Base-by-base conservation (phyloP, 2,797 vertebrate genomes). In the Acipenser oxyrinchus region DNA sequence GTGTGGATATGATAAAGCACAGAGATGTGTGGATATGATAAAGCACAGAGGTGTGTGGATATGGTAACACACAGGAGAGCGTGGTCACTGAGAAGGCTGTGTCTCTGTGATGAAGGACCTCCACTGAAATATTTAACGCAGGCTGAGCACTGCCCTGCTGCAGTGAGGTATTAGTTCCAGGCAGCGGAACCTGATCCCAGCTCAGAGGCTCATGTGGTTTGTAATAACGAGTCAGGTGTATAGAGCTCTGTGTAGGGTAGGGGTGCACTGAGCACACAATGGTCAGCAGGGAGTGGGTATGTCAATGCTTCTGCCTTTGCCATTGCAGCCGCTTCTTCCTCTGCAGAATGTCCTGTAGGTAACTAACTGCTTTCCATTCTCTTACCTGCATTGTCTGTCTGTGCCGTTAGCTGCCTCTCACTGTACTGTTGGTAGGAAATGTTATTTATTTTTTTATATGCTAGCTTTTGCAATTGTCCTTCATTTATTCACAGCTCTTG, bases 341-440 rank as follows among this genome's bases (percentile, higher is more conserved):
- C 81, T 95, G 93, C 93, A 92, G 88, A 79, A 93, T 98, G 91
- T 94, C 89, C 74, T 97, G 96, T 99, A 96, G 90, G 96, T 95
- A 91, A 79, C 2, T 37, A 37, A 37, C 23, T 37, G 23, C 23
- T 37, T 37, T 37, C 23, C 23, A 3, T 37, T 37, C 23, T 37
- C 2, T 37, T 2, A 37, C 23, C 23, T 37, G 23, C 23, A 37
- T 37, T 37, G 23, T 37, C 23, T 37, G 23, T 37, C 23, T 37
- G 23, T 37, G 23, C 23, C 4, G 23, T 37, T 37, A 37, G 23
- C 23, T 37, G 23, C 23, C 23, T 37, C 4, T 2, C 23, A 3
- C 23, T 37, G 23, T 37, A 37, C 23, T 37, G 23, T 37, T 2
- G 2, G 23, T 37, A 37, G 23, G 23, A 37, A 37, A 37, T 1